Conservation (phyloP, 53 echinoderm and acorn worm genomes). For the Hippasteria phrygiana region DNA sequence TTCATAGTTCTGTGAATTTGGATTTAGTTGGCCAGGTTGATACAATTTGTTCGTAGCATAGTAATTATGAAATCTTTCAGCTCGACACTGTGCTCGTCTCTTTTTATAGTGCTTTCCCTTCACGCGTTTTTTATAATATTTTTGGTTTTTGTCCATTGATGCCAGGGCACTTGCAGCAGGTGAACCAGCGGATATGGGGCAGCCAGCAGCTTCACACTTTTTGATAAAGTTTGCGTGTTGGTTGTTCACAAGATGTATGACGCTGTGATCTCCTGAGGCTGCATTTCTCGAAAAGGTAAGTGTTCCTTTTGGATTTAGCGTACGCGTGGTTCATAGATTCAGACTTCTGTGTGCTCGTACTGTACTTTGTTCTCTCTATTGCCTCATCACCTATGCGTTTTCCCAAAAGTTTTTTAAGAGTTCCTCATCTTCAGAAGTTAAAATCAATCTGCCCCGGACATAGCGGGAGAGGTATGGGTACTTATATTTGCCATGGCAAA, state of each 20-base stretch:
- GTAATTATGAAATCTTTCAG: not conserved
- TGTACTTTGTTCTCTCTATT: not conserved
- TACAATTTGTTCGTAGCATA: not conserved
- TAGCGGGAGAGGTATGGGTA: not conserved
- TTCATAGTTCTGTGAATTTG: not conserved
- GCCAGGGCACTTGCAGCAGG: not conserved
- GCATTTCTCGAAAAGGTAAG: not conserved
- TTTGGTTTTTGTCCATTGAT: not conserved
- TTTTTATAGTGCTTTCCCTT: not conserved
- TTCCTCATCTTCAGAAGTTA: not conserved
- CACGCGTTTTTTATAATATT: not conserved
- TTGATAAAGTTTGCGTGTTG: not conserved
- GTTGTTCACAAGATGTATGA: not conserved
- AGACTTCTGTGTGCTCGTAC: not conserved
- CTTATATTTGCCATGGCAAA: not conserved
- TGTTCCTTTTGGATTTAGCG: constrained; percentile 2
- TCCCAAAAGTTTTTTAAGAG: not conserved
- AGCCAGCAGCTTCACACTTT: not conserved
- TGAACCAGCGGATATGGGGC: not conserved
- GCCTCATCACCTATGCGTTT: not conserved
- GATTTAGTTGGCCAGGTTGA: not conserved
- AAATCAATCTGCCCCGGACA: not conserved
- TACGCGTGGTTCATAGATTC: not conserved
- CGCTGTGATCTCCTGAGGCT: constrained; percentile 12
- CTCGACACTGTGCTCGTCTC: not conserved